Percentiles rank a stretch among this genome's conserved stretches.
phyloP scores from a whole-genome alignment of 2,113 vertebrate species.

The Ifrita kowaldi region DNA sequence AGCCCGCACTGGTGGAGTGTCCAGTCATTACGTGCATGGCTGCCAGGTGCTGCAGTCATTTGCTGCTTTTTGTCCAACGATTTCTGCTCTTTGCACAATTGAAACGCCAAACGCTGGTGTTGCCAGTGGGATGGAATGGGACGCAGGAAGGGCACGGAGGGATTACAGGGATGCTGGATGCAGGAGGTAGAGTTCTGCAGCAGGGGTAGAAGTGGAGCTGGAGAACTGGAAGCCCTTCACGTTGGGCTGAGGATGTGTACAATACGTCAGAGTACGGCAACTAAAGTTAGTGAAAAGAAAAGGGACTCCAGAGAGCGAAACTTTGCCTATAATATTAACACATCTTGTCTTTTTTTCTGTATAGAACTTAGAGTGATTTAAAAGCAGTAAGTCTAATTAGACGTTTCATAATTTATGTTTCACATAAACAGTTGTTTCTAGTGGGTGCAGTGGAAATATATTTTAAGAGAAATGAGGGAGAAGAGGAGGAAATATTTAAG shows the following conservation, averaged over 20 bases:
- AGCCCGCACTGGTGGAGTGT: accelerated
- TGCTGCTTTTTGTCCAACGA: neutral
- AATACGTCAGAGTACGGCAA: neutral
- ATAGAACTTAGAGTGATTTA: neutral
- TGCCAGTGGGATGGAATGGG: neutral
- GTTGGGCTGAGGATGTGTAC: neutral
- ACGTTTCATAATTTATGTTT: neutral
- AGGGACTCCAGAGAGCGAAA: neutral
- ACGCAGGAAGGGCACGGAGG: neutral
- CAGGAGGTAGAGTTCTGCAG: neutral
- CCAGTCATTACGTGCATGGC: accelerated
- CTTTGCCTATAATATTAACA: neutral
- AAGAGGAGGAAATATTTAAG: neutral
- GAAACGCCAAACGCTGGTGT: accelerated
- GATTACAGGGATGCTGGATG: neutral
- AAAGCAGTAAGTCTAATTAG: neutral
- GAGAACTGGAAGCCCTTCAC: neutral
- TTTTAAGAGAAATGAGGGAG: neutral
- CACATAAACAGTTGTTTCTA: neutral
- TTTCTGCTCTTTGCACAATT: neutral
- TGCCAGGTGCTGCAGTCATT: neutral
- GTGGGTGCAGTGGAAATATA: neutral
- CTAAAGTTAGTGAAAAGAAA: neutral
- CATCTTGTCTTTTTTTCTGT: neutral
- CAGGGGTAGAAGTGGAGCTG: neutral